phyloP scores from a whole-genome alignment of 1,140 invertebrate genomes.

The Colletes latitarsis region DNA sequence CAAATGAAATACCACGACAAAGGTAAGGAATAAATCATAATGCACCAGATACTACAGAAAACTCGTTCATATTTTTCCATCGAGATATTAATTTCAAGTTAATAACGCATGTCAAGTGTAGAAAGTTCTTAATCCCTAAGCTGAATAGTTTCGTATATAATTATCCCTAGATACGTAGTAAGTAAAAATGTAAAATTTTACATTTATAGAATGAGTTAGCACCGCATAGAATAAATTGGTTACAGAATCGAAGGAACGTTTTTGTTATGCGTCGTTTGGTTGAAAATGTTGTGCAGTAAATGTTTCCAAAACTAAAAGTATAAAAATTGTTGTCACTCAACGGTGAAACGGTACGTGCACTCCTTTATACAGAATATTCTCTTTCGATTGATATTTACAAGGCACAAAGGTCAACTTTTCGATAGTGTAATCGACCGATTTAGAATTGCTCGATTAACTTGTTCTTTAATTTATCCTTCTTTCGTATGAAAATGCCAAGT shows the following conservation, averaged over 20 bases:
- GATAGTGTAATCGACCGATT: slow-evolving; percentile 45
- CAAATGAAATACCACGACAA: too few relatives aligned
- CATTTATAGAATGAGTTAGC: slow-evolving; percentile 11
- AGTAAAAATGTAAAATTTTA: slow-evolving; percentile 12
- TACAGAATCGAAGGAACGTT: slow-evolving; percentile 26
- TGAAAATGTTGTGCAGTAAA: neutral
- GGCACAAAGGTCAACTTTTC: slow-evolving; percentile 36
- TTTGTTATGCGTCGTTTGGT: neutral
- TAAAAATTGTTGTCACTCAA: slow-evolving; percentile 19
- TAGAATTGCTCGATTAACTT: slow-evolving; percentile 10
- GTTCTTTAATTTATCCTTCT: neutral
- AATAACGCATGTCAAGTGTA: slow-evolving; percentile 10
- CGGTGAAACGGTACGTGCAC: slow-evolving; percentile 12
- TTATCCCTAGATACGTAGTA: neutral
- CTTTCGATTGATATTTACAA: slow-evolving; percentile 37
- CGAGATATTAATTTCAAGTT: neutral
- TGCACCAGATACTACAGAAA: neutral
- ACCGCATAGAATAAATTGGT: slow-evolving; percentile 10
- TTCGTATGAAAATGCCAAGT: neutral
- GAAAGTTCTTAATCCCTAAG: slow-evolving; percentile 14
- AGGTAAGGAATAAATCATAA: slow-evolving; percentile 31
- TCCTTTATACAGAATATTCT: slow-evolving; percentile 15
- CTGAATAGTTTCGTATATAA: slow-evolving; percentile 11
- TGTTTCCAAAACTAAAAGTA: slow-evolving; percentile 25
- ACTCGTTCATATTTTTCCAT: slow-evolving; percentile 23